Conservation (phyloP, 2,888 invertebrate species). For the Drosophila pegasa region DNA sequence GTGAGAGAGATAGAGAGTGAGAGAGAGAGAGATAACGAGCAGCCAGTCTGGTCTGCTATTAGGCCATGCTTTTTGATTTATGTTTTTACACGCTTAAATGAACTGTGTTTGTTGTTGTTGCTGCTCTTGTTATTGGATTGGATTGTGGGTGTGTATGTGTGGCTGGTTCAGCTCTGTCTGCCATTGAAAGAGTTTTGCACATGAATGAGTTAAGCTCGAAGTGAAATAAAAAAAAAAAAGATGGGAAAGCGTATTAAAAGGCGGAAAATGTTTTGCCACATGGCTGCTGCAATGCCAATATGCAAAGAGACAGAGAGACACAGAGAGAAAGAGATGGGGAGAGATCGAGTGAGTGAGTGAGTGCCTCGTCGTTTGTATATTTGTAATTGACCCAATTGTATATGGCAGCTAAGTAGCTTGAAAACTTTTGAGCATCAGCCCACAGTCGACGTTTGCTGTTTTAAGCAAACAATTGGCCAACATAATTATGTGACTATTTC, state of each 20-base stretch:
- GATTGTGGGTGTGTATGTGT: not conserved
- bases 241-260: conserved; percentile 50
- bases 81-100: conserved; percentile 77
- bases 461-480: conserved; percentile 2
- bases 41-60: conserved; percentile 62
- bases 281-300: conserved; percentile 46
- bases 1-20: conserved; percentile 1
- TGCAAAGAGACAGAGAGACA: conserved; percentile 1
- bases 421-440: conserved; percentile 7
- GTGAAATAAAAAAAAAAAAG: conserved; percentile 17
- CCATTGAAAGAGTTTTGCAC: conserved; percentile 66
- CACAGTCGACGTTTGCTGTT: conserved; percentile 20
- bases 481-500: conserved; percentile 1
- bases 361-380: conserved; percentile 17
- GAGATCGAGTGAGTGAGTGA: not conserved
- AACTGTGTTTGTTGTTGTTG: conserved; percentile 60
- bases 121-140: conserved; percentile 12
- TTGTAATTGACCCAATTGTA: conserved; percentile 32
- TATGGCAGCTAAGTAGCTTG: conserved; percentile 44
- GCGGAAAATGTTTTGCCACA: conserved; percentile 60
- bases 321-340: not conserved
- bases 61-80: conserved; percentile 75
- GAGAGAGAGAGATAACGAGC: conserved; percentile 14
- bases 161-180: conserved; percentile 22
- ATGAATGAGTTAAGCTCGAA: conserved; percentile 62